These are phyloP conservation scores for Eudasyphora cyanicolor DNA, from an alignment of 2,888 invertebrate genomes.

Conservation along the genomic window DNA sequence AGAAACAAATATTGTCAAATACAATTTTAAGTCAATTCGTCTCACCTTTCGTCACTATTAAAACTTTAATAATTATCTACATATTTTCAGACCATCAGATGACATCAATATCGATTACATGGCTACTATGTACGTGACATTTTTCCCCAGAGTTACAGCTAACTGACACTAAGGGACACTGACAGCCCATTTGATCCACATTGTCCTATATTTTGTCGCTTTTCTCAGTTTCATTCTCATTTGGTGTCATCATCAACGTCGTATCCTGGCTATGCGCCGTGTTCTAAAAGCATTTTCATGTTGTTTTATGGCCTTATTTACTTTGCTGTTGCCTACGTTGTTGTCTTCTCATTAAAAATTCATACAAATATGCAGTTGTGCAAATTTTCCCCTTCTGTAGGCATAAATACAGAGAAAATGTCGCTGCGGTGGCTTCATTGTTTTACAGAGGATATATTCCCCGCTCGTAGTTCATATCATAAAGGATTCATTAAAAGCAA, in stretches of 20 bases:
- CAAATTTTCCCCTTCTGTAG: not conserved
- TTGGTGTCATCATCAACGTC: not conserved
- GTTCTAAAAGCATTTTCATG: constrained; percentile 29
- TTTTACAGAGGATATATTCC: not conserved
- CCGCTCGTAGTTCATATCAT: not conserved
- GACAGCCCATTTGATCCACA: not conserved
- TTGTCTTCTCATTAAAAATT: not conserved
- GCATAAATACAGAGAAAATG: not conserved
- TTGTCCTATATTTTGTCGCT: not conserved
- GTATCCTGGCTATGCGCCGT: no score
- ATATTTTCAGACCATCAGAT: not conserved
- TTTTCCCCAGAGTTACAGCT: not conserved
- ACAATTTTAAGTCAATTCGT: no score
- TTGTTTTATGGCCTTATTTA: not conserved
- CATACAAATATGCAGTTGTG: constrained; percentile 1
- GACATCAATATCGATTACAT: not conserved
- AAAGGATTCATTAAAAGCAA: not conserved
- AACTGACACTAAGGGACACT: not conserved
- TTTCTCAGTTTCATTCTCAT: not conserved
- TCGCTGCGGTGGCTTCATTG: not conserved
- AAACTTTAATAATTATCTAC: not conserved
- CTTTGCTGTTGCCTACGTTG: not conserved
- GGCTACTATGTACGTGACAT: not conserved
- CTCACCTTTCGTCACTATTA: no score
- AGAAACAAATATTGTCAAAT: no score